Percentiles rank a stretch among this genome's conserved stretches.
phyloP scores from a whole-genome alignment of 2,888 invertebrate species.

The Nipponacmea schrenckii region DNA sequence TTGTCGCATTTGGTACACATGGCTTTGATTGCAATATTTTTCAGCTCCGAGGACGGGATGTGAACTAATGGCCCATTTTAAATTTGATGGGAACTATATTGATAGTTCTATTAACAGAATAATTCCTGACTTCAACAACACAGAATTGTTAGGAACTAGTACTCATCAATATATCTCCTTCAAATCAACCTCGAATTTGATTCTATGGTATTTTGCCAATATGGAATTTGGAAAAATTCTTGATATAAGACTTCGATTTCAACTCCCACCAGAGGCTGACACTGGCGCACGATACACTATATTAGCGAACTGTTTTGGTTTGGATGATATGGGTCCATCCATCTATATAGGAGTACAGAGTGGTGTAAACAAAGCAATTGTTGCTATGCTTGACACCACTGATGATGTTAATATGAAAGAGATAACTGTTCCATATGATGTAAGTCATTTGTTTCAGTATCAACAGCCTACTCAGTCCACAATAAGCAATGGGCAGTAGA shows the following conservation, averaged over 20 bases:
- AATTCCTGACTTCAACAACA: not conserved
- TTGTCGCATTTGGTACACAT: too few relatives aligned
- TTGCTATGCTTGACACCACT: not conserved
- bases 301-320: constrained; percentile 1
- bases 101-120: too few relatives aligned
- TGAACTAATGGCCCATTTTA: too few relatives aligned
- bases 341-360: not conserved
- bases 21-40: too few relatives aligned
- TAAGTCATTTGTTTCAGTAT: not conserved
- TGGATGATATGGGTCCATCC: not conserved
- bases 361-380: not conserved
- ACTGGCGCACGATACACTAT: not conserved
- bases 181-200: not conserved
- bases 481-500: too few relatives aligned
- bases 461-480: too few relatives aligned
- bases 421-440: not conserved
- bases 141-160: not conserved
- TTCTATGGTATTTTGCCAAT: not conserved
- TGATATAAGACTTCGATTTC: not conserved
- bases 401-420: not conserved
- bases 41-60: too few relatives aligned
- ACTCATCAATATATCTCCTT: not conserved
- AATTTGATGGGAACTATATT: too few relatives aligned
- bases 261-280: not conserved
- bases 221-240: not conserved